These are phyloP conservation scores for Sarcophaga rosellei DNA, from an alignment of 2,888 invertebrate species.

Conservation along the genomic window DNA sequence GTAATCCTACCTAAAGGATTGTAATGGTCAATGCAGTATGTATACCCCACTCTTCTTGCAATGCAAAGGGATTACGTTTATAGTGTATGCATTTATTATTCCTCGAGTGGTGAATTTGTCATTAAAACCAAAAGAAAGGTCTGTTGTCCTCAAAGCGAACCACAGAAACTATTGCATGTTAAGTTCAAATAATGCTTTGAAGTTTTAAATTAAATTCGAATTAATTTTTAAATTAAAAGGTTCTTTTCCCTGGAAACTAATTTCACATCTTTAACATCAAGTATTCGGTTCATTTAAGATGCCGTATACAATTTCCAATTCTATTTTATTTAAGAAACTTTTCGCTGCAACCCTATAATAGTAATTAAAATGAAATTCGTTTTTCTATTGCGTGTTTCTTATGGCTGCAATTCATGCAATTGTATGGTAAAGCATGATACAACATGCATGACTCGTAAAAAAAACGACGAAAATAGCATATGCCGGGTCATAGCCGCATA, in stretches of 20 bases:
- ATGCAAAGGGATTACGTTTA: too few relatives aligned
- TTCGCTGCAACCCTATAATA: not conserved
- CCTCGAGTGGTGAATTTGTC: too few relatives aligned
- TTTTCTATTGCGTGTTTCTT: constrained; percentile 43
- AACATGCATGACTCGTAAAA: not conserved
- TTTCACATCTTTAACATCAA: constrained; percentile 14
- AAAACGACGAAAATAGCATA: not conserved
- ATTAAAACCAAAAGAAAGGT: too few relatives aligned
- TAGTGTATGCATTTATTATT: too few relatives aligned
- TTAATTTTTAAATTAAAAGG: too few relatives aligned
- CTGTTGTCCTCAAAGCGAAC: too few relatives aligned
- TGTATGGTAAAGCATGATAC: not conserved
- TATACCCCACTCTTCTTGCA: too few relatives aligned
- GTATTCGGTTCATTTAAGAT: not conserved
- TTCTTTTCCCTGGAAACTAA: not conserved
- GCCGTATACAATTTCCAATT: constrained; percentile 1
- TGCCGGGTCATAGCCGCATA: not conserved
- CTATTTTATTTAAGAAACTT: not conserved
- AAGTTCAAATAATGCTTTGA: too few relatives aligned
- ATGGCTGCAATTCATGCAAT: constrained; percentile 24
- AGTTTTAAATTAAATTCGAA: too few relatives aligned
- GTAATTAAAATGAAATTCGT: constrained; percentile 26
- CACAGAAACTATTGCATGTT: too few relatives aligned
- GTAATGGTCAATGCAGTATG: too few relatives aligned
- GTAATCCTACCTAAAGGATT: too few relatives aligned